Percentiles rank a stretch among this genome's conserved stretches.
Conservation (phyloP, 2,888 invertebrate genomes). For the Agrotis segetum region DNA sequence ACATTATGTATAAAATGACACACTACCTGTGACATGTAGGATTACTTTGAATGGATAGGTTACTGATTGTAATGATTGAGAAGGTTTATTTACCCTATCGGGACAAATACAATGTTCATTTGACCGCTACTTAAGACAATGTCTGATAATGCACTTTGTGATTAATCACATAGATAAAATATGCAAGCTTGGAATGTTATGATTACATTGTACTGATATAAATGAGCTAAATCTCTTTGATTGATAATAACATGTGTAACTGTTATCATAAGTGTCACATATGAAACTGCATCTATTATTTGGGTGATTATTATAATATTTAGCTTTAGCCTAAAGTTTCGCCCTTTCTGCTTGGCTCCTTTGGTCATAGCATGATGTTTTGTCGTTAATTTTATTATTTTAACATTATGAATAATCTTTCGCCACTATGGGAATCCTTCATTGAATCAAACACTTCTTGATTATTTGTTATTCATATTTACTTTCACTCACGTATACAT, state of each 20-base stretch:
- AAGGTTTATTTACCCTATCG: conserved; percentile 20
- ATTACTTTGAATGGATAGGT: conserved; percentile 38
- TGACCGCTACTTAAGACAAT: conserved; percentile 8
- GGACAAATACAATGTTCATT: background rate
- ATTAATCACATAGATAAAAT: conserved; percentile 44
- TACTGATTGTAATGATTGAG: conserved; percentile 52
- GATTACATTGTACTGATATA: conserved; percentile 29
- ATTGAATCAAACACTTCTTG: too few relatives aligned
- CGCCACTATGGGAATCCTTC: too few relatives aligned
- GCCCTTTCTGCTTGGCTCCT: too few relatives aligned
- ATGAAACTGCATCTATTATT: background rate
- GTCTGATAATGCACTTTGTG: conserved; percentile 21
- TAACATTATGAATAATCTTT: too few relatives aligned
- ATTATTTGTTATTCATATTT: too few relatives aligned
- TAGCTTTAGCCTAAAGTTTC: too few relatives aligned
- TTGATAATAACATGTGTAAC: conserved; percentile 41
- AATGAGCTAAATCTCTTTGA: conserved; percentile 39
- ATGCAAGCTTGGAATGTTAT: conserved; percentile 14
- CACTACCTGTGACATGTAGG: conserved; percentile 8
- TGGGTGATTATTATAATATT: too few relatives aligned
- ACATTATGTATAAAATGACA: background rate
- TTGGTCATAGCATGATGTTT: too few relatives aligned
- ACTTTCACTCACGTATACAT: too few relatives aligned
- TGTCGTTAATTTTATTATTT: too few relatives aligned
- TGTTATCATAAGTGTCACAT: conserved; percentile 22